A percentile compares a stretch with the other conserved stretches of the same genome.
Evolutionary conservation across 2,113 vertebrate genomes (phyloP).

Genomic region (Calidris pugnax): DNA sequence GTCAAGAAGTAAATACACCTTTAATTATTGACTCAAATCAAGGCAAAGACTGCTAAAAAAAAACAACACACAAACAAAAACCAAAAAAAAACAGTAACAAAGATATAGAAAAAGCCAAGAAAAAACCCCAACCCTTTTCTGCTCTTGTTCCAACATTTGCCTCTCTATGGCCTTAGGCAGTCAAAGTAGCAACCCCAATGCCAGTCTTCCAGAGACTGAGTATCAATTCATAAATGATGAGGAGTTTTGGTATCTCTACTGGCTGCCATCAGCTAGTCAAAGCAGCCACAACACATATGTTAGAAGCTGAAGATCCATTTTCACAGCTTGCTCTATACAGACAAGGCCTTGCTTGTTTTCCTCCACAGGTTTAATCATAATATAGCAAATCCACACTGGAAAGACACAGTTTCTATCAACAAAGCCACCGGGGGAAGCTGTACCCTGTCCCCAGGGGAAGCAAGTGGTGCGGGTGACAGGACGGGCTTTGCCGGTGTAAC

Average conservation of each 20-base stretch:
- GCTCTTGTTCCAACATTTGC: background rate
- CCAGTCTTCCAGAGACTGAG: no score
- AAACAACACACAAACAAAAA: background rate
- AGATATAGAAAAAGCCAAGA: background rate
- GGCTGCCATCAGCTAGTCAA: background rate
- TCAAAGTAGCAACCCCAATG: background rate
- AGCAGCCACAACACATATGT: accelerated
- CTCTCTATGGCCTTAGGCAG: background rate
- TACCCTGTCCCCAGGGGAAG: background rate
- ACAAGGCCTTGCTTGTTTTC: background rate
- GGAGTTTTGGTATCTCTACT: background rate
- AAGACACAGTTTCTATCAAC: background rate
- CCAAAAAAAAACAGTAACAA: no score
- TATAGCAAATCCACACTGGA: accelerated
- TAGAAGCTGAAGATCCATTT: background rate
- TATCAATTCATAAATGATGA: accelerated
- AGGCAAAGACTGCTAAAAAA: background rate
- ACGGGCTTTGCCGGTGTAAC: accelerated
- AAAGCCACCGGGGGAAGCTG: accelerated
- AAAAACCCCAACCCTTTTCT: accelerated
- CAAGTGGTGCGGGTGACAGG: accelerated
- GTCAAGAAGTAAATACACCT: background rate
- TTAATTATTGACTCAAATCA: background rate
- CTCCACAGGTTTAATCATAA: no score
- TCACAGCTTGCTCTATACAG: background rate